phyloP scores from a whole-genome alignment of 2,797 vertebrate species.

The Etheostoma nigrum region DNA sequence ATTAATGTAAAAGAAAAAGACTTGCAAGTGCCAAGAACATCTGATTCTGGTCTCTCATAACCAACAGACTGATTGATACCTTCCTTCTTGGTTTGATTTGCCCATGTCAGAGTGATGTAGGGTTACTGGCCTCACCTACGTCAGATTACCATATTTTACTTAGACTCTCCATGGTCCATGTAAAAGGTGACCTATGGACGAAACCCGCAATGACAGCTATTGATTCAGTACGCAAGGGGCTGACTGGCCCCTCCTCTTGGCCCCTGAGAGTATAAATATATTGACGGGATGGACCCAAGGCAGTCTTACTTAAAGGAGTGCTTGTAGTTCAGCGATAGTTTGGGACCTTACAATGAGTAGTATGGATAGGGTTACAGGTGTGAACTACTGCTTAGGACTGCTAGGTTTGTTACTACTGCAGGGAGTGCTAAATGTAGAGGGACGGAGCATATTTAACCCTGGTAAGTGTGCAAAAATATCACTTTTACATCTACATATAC shows the following conservation, averaged over 20 bases:
- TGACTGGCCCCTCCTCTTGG: conserved; percentile 67
- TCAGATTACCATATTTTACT: conserved; percentile 74
- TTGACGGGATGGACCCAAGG: conserved; percentile 54
- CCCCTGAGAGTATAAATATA: conserved; percentile 78
- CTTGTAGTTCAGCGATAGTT: conserved; percentile 38
- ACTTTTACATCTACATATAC: neutral
- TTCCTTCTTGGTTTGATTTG: conserved; percentile 71
- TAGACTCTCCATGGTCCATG: conserved; percentile 51
- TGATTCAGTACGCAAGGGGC: conserved; percentile 70
- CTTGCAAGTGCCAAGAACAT: conserved; percentile 67
- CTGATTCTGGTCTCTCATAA: conserved; percentile 58
- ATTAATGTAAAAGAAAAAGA: conserved; percentile 81
- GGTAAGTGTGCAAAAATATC: conserved; percentile 67
- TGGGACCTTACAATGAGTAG: conserved; percentile 48
- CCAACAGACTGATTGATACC: conserved; percentile 74
- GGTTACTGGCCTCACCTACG: conserved; percentile 62
- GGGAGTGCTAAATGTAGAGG: conserved; percentile 70
- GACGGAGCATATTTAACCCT: conserved; percentile 72
- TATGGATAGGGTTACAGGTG: conserved; percentile 77
- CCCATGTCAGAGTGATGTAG: conserved; percentile 78
- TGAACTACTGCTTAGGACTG: conserved; percentile 75
- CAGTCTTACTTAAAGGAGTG: conserved; percentile 50
- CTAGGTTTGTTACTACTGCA: conserved; percentile 78
- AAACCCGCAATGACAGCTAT: conserved; percentile 64
- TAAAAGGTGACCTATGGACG: conserved; percentile 70